A percentile compares a stretch with the other conserved stretches of the same genome.
Conservation (phyloP, 2,888 invertebrate genomes). For the Nomada flava region DNA sequence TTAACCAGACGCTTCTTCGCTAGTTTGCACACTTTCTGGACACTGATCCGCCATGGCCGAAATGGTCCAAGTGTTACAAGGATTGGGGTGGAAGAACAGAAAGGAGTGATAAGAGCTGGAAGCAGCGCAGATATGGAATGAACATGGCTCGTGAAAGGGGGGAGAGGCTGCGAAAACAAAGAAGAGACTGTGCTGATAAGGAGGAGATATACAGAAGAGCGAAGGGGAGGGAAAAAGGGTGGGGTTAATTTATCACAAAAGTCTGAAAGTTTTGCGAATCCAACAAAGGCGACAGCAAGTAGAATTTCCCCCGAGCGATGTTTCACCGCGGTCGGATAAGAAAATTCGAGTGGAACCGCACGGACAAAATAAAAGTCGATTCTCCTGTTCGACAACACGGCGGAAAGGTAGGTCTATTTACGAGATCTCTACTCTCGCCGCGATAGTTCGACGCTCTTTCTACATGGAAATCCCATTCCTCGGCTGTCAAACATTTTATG, state of each 20-base stretch:
- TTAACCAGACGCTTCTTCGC: background rate
- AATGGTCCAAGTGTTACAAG: too few species aligned
- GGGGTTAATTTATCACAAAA: conserved; percentile 57
- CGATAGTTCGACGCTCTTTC: conserved; percentile 25
- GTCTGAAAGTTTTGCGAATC: conserved; percentile 41
- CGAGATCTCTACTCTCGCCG: conserved; percentile 24
- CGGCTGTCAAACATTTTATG: conserved; percentile 50
- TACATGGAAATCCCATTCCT: conserved; percentile 51
- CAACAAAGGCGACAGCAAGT: conserved; percentile 31
- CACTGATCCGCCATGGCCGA: too few species aligned
- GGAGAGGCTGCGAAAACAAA: background rate
- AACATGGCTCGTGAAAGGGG: background rate
- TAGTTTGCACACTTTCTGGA: background rate
- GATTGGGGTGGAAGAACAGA: background rate
- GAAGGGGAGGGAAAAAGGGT: background rate
- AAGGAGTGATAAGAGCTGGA: background rate
- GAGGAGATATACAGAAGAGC: background rate
- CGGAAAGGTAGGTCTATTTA: conserved; percentile 37
- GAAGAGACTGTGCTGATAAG: too few species aligned
- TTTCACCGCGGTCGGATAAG: conserved; percentile 42
- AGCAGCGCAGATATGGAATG: background rate
- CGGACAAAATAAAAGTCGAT: conserved; percentile 43
- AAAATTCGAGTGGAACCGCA: conserved; percentile 44
- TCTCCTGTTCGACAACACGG: conserved; percentile 14
- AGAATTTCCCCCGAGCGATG: conserved; percentile 45